Conservation (phyloP, 2,113 vertebrate genomes). For the Vireo altiloquus region DNA sequence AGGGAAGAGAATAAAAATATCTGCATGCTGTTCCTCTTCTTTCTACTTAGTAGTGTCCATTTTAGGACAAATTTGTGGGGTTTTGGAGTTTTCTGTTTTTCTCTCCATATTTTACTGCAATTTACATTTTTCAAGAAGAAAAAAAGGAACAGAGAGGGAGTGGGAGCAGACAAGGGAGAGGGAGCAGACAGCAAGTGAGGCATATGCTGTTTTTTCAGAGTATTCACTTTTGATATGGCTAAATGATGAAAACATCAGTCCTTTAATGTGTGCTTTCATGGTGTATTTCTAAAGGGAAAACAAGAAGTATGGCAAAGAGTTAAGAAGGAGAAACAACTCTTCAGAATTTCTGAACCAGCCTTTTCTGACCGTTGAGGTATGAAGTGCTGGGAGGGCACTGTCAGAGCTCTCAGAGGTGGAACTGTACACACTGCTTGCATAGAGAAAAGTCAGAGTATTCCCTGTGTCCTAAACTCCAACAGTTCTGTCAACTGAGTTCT, state of each 20-base stretch:
- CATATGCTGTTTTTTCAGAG: rapidly evolving
- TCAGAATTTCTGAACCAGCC: neutral
- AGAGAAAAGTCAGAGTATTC: neutral
- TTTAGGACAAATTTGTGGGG: neutral
- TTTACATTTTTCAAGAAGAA: neutral
- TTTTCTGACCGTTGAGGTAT: neutral
- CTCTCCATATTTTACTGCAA: neutral
- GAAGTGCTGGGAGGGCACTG: neutral
- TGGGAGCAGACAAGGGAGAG: neutral
- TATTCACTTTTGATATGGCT: neutral
- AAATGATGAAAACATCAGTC: neutral
- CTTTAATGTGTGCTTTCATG: neutral
- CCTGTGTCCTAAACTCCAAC: neutral
- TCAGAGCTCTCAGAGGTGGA: neutral
- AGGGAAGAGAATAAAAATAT: neutral
- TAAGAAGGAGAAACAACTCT: neutral
- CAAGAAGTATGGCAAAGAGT: neutral
- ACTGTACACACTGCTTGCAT: neutral
- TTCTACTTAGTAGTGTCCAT: neutral
- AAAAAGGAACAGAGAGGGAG: neutral
- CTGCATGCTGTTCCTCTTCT: neutral
- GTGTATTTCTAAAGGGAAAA: neutral
- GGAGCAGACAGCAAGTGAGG: neutral
- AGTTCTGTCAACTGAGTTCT: neutral
- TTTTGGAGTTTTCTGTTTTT: neutral